Base-by-base conservation (phyloP, 2,113 vertebrate genomes). In the Scalopus aquaticus region DNA sequence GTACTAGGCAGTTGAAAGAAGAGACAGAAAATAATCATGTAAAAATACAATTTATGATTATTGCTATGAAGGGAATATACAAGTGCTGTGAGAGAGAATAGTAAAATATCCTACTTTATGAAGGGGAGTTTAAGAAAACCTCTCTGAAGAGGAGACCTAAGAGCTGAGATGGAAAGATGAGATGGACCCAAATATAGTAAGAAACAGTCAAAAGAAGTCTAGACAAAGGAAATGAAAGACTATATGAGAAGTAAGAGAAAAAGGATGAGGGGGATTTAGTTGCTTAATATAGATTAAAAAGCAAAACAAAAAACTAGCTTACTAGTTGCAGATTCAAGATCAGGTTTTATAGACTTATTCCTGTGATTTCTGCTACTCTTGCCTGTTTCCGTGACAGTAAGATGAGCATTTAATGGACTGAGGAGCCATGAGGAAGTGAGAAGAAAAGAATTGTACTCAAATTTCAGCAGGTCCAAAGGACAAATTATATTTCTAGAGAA, bases 151-250 rank as follows among this genome's bases (percentile, higher is more conserved):
- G 5, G 30, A 72, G 51, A 79, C 51, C 24, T 88, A n/a, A 44
- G 88, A 82, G 2, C 28, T 78, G 37, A 62, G 37, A 76, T 16
- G 19, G 37, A 92, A 93, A 62, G 26, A 64, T 70, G 30, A 80
- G 16, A 54, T 46, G 6, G 26, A 85, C 26, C 46, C 4, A 28
- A 44, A 87, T 15, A 65, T 65, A 35, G 87, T 46, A 73, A 83
- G 46, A 83, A 10, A 2, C 58, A 91, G 49, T 60, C 30, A 74
- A 26, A 62, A 60, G n/a, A 92, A 85, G 10, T 67, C 42, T 56
- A 62, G 82, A 51, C 42, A 69, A 91, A 79, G 58, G 69, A 93
- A 90, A 91, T 86, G 10, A 46, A 79, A 97, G 17, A 20, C 12
- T 82, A 49, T 15, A 6, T 83, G 58, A 51, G 72, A 94, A 86